phyloP scores from a whole-genome alignment of 2,113 vertebrate species.

The Salminus brasiliensis region DNA sequence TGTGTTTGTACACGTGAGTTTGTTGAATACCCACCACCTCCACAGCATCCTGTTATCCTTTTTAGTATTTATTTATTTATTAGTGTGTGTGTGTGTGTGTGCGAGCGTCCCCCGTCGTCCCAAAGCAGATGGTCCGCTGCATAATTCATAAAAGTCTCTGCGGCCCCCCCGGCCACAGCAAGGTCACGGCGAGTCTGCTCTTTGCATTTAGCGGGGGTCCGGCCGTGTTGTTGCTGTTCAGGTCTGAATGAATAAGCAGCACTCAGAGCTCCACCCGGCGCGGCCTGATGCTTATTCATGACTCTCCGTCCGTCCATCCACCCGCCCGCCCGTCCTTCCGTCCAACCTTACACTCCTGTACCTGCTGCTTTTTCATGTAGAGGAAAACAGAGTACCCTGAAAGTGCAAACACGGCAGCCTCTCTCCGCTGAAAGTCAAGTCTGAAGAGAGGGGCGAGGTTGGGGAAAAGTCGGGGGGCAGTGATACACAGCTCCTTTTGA shows the following conservation, averaged over 20 bases:
- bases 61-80: neutral
- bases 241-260: constrained; percentile 50
- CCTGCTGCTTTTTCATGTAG: neutral
- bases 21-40: neutral
- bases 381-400: neutral
- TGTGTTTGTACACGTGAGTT: neutral
- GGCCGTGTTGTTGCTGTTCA: neutral
- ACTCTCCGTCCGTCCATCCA: constrained; percentile 15
- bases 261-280: neutral
- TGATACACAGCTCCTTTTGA: neutral
- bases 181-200: constrained; percentile 42
- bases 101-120: neutral
- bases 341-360: neutral
- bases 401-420: neutral
- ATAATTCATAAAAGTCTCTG: constrained; percentile 49
- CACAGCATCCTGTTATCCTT: neutral
- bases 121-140: constrained; percentile 51
- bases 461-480: too few species aligned
- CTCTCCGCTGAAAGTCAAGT: neutral
- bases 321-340: neutral
- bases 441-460: too few species aligned
- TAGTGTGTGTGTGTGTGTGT: neutral
- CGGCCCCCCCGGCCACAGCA: constrained; percentile 27
- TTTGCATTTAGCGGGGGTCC: constrained; percentile 10
- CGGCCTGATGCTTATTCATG: constrained; percentile 33